Conservation (phyloP, 2,888 invertebrate species). For the Liodrosophila aerea region DNA sequence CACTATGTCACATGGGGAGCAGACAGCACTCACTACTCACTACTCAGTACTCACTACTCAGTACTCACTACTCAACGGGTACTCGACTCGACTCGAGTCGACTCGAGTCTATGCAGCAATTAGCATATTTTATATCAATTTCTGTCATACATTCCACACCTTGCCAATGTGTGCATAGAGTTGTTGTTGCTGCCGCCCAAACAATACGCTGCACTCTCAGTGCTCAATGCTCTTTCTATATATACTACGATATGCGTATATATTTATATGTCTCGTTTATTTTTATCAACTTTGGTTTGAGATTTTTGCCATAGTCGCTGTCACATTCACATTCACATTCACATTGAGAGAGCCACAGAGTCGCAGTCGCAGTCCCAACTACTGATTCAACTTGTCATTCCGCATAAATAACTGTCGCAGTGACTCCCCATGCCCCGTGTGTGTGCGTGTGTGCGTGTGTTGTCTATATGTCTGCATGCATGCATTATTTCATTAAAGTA, state of each 20-base stretch:
- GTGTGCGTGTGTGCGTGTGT: slow-evolving; percentile 10
- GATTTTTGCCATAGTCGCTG: slow-evolving; percentile 26
- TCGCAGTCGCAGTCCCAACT: slow-evolving; percentile 31
- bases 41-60: slow-evolving; percentile 1
- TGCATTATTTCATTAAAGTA: slow-evolving; percentile 79
- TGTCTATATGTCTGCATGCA: slow-evolving; percentile 50
- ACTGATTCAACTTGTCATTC: slow-evolving; percentile 73
- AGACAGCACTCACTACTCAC: slow-evolving; percentile 22
- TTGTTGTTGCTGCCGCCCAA: slow-evolving; percentile 61
- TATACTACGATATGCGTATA: slow-evolving; percentile 4
- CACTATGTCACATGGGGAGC: slow-evolving; percentile 28
- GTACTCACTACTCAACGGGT: slow-evolving; percentile 7
- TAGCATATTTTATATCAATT: slow-evolving; percentile 76
- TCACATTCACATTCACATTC: slow-evolving; percentile 14
- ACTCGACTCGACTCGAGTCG: not conserved
- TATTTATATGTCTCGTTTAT: slow-evolving; percentile 56
- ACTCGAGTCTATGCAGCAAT: slow-evolving; percentile 61
- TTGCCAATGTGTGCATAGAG: slow-evolving; percentile 39
- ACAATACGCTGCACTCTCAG: slow-evolving; percentile 60
- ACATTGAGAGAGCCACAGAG: not conserved
- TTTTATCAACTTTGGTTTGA: slow-evolving; percentile 72
- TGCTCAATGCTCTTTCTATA: not conserved
- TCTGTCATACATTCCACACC: slow-evolving; percentile 73
- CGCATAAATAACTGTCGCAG: slow-evolving; percentile 75
- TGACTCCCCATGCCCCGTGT: slow-evolving; percentile 9